Base-by-base conservation (phyloP, 2,888 invertebrate genomes). In the Amblyjoppa proteus region DNA sequence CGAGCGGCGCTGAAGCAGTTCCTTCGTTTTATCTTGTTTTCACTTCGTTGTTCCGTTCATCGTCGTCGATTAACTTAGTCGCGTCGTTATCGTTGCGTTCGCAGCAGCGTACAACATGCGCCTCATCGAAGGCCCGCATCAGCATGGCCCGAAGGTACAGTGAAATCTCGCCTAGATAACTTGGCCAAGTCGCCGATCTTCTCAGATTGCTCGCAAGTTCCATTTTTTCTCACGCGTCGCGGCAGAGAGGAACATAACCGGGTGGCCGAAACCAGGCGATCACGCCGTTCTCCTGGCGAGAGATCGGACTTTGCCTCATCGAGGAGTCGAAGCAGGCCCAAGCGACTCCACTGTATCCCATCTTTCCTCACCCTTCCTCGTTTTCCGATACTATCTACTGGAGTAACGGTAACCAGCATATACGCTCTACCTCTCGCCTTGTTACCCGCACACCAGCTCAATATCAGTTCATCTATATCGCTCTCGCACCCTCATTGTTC, bases 401-500 rank as follows among this genome's bases (percentile, higher is more conserved):
- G 13, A 16, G 45, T 49, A 58, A 28, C 58, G 13, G 53, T 80
- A 38, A 56, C 51, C 51, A 13, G 53, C 56, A 31, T 34, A 66
- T 45, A 41, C 31, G 69, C 38, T 64, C 51, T 31, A 41, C 71
- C 34, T 56, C 16, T 56, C 75, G 25, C 68, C 31, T 49, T 68
- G 58, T 13, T n/a, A 64, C 31, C 5, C 64, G 34, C 64, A 41
- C 61, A 64, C 61, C 25, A 7, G 61, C 20, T 20, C 66, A 53
- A 49, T 41, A 56, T 25, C 69, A 38, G n/a, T 69, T n/a, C 51
- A 74, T 34, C 68, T 28, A 68, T 69, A 51, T 28, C 64, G 16
- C 71, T 78, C 61, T 75, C 16, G 64, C 74, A 69, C 56, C 78
- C 41, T 85, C 85, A 85, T 82, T 85, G 78, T 85, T 85, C 56